A percentile compares a stretch with the other conserved stretches of the same genome.
These are phyloP conservation scores for Drosophila azteca DNA, from an alignment of 1,140 invertebrate genomes.

Conservation along the genomic window DNA sequence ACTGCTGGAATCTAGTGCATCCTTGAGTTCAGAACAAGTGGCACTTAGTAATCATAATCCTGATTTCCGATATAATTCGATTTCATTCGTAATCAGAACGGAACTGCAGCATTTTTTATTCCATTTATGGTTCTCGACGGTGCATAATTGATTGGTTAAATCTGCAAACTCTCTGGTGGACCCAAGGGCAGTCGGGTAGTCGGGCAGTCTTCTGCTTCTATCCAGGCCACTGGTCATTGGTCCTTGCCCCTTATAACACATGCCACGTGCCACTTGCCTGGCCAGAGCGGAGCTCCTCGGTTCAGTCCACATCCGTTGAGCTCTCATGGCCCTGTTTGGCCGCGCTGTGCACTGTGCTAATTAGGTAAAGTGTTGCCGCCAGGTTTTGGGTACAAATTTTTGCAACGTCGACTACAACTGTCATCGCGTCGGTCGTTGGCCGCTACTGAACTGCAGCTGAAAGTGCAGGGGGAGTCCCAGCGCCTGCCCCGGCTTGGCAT, in stretches of 20 bases:
- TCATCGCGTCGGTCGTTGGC: slow-evolving; percentile 1
- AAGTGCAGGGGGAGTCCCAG: slow-evolving; percentile 4
- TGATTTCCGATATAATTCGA: too few relatives aligned
- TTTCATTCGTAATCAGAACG: too few relatives aligned
- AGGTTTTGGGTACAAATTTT: slow-evolving; percentile 56
- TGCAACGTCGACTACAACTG: slow-evolving; percentile 40
- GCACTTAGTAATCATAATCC: too few relatives aligned
- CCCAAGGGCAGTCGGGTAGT: not conserved
- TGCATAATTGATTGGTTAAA: slow-evolving; percentile 40
- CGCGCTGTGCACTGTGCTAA: slow-evolving; percentile 52
- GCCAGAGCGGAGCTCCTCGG: slow-evolving; percentile 5
- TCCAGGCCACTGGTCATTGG: slow-evolving; percentile 12
- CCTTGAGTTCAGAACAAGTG: too few relatives aligned
- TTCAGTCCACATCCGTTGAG: slow-evolving; percentile 26
- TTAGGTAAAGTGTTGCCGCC: slow-evolving; percentile 72
- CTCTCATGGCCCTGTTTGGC: slow-evolving; percentile 13
- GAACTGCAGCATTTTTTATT: not conserved
- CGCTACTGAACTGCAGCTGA: slow-evolving; percentile 24
- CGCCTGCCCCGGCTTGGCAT: slow-evolving; percentile 26
- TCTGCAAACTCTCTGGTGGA: slow-evolving; percentile 12
- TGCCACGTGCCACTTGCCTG: slow-evolving; percentile 19
- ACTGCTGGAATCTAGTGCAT: too few relatives aligned
- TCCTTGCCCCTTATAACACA: slow-evolving; percentile 23
- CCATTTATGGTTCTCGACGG: slow-evolving; percentile 6
- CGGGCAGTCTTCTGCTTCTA: too few relatives aligned